Percentiles rank a stretch among this genome's conserved stretches.
Conservation (phyloP, 1,140 invertebrate species). For the Lepidurus arcticus region DNA sequence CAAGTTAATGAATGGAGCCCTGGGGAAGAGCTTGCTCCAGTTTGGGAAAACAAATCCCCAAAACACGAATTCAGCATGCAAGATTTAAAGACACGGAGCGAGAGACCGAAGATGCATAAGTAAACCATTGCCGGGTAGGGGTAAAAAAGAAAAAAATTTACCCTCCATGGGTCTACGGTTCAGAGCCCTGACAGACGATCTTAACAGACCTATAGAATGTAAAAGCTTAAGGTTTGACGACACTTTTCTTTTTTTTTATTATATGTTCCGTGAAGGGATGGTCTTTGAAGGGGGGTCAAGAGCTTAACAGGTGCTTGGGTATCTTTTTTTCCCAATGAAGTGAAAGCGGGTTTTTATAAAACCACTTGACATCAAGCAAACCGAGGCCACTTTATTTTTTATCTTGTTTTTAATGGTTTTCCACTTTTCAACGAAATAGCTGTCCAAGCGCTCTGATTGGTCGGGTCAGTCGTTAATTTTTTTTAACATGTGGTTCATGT, state of each 20-base stretch:
- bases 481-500: slow-evolving; percentile 16
- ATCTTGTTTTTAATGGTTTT: not conserved
- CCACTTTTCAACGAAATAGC: not conserved
- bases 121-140: no score
- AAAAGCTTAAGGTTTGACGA: no score
- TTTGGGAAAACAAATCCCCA: not conserved
- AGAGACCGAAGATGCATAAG: no score
- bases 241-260: not conserved
- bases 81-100: not conserved
- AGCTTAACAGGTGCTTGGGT: not conserved
- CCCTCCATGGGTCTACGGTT: no score
- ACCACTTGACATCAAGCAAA: slow-evolving; percentile 7
- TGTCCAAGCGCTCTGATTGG: slow-evolving; percentile 1
- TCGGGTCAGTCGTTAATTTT: not conserved
- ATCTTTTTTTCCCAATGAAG: not conserved
- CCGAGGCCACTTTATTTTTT: not conserved
- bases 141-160: no score
- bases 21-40: not conserved
- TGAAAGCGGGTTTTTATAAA: not conserved
- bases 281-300: not conserved
- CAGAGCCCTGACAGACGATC: no score
- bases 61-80: not conserved
- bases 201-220: no score
- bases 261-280: not conserved
- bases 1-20: slow-evolving; percentile 1